Conservation (phyloP, 2,797 vertebrate genomes). For the Nyctibius grandis region DNA sequence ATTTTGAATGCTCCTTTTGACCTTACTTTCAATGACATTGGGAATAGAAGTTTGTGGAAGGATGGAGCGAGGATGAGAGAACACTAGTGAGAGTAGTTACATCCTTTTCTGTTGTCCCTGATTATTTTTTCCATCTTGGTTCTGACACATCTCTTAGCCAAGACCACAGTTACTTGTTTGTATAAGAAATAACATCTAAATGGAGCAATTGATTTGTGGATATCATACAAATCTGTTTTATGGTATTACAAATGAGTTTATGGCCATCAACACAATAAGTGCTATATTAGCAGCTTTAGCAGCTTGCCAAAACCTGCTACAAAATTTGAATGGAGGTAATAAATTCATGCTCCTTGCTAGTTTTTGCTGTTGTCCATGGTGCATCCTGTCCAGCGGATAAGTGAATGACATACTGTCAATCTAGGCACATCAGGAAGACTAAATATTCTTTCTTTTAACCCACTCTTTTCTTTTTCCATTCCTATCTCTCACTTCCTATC, state of each 20-base stretch:
- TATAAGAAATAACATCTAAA: constrained; percentile 38
- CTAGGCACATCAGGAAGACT: not conserved
- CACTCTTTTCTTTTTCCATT: not conserved
- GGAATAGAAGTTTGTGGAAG: not conserved
- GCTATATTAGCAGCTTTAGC: constrained; percentile 39
- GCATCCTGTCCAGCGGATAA: not conserved
- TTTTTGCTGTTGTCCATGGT: not conserved
- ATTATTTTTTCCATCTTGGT: not conserved
- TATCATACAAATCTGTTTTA: constrained; percentile 36
- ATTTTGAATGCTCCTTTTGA: not conserved
- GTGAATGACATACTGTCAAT: not conserved
- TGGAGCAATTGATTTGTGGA: constrained; percentile 38
- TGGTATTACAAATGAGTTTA: constrained; percentile 38
- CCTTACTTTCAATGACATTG: not conserved
- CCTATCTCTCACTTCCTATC: not conserved
- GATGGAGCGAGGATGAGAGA: not conserved
- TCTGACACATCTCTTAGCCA: not conserved
- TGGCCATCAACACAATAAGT: constrained; percentile 23
- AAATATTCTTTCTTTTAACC: not conserved
- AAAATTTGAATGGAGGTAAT: constrained; percentile 32
- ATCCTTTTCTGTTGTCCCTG: not conserved
- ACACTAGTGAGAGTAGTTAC: not conserved
- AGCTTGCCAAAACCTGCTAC: constrained; percentile 28
- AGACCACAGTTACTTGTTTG: constrained; percentile 8
- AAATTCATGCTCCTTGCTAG: constrained; percentile 11